Evolutionary conservation across 1,140 invertebrate genomes (phyloP).

Genomic region (Rhyacophila brunnea): DNA sequence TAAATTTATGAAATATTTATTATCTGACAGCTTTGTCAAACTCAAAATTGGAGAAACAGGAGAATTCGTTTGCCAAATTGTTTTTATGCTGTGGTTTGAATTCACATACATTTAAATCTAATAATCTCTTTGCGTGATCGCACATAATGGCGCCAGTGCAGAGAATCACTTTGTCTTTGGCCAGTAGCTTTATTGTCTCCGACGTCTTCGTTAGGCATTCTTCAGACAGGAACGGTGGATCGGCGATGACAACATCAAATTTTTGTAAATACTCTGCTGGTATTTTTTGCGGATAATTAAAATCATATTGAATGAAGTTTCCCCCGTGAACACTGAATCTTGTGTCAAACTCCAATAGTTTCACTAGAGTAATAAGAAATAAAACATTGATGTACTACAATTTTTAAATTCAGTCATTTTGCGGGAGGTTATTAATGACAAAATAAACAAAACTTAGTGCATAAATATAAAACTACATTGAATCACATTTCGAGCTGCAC

Average conservation of each 20-base stretch:
- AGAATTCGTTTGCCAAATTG: constrained; percentile 91
- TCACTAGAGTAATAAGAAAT: too few species aligned
- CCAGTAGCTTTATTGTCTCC: constrained; percentile 73
- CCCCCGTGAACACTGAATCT: constrained; percentile 76
- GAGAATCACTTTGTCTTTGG: constrained; percentile 80
- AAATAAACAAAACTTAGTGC: too few species aligned
- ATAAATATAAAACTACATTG: too few species aligned
- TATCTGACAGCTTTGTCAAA: constrained; percentile 47
- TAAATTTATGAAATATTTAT: background rate
- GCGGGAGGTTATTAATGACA: too few species aligned
- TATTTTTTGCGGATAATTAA: constrained; percentile 75
- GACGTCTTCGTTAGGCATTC: constrained; percentile 88
- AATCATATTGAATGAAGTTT: constrained; percentile 90
- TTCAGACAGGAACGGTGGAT: constrained; percentile 92
- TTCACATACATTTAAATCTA: constrained; percentile 62
- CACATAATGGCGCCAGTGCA: constrained; percentile 87
- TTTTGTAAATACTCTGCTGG: constrained; percentile 57
- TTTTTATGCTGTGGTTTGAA: constrained; percentile 83
- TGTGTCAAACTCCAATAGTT: constrained; percentile 78
- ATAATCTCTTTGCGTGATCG: constrained; percentile 61
- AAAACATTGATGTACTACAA: too few species aligned
- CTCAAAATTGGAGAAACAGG: constrained; percentile 85
- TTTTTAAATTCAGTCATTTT: too few species aligned
- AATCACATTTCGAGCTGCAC: too few species aligned
- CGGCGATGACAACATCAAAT: constrained; percentile 87